Base-by-base conservation (phyloP, 1,140 invertebrate species). In the Coboldia fuscipes region DNA sequence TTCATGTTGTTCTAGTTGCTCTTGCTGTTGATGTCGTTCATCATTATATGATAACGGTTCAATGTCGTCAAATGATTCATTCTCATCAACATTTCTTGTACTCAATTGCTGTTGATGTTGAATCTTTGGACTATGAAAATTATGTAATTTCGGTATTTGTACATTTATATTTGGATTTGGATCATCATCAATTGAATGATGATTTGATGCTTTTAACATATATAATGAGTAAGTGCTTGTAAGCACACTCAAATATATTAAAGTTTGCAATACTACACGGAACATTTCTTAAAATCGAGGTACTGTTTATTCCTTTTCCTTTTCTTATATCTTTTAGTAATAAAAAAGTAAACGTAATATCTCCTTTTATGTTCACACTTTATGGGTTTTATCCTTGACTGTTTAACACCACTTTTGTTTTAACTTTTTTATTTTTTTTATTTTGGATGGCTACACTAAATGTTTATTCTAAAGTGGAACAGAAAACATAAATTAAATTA, bases 141-240 rank as follows among this genome's bases (percentile, higher is more conserved):
- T n/a, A n/a, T n/a, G n/a, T n/a, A n/a, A n/a, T n/a, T n/a, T n/a
- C n/a, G n/a, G n/a, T n/a, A n/a, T n/a, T n/a, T n/a, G n/a, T n/a
- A n/a, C n/a, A n/a, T n/a, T n/a, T n/a, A n/a, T n/a, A n/a, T n/a
- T n/a, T n/a, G n/a, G n/a, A n/a, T n/a, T n/a, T n/a, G n/a, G n/a
- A n/a, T n/a, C n/a, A 19, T 45, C 43, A 10, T 38, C 31, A 6
- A 24, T 30, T 2, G 38, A 30, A 20, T 39, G 33, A 15, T 37
- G 22, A 29, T 41, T 39, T 9, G 43, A 37, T 32, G 42, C 43
- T 19, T 38, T 37, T 4, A 31, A 26, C 26, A 42, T 31, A 20
- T 41, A 41, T 22, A 36, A 29, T 18, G 34, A 30, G 19, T 34
- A 10, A 4, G 19, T 15, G 21, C 34, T 36, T 6, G n/a, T 22